A percentile compares a stretch with the other conserved stretches of the same genome.
Conservation (phyloP, 2,888 invertebrate genomes). For the Caenorhabditis sinica region DNA sequence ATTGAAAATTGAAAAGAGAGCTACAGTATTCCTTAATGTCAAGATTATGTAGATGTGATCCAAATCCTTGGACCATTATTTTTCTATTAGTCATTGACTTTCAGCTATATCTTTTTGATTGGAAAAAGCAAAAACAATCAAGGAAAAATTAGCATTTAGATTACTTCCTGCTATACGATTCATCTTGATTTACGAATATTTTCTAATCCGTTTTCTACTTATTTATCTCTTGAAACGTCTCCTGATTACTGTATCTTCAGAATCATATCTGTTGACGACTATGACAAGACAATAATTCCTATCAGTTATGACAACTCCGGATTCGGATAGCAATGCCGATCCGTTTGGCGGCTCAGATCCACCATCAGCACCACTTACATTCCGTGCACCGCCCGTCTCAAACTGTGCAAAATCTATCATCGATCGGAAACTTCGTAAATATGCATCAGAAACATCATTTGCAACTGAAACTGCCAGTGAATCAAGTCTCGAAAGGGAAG, state of each 20-base stretch:
- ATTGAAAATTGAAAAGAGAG: slow-evolving; percentile 11
- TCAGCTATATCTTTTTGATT: slow-evolving; percentile 3
- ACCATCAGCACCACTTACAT: slow-evolving; percentile 70
- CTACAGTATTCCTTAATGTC: slow-evolving; percentile 13
- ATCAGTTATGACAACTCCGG: slow-evolving; percentile 66
- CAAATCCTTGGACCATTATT: neutral
- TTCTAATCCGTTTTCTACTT: neutral
- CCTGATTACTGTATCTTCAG: slow-evolving; percentile 39
- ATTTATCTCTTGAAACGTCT: slow-evolving; percentile 5
- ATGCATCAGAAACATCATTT: slow-evolving; percentile 81
- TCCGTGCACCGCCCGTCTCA: slow-evolving; percentile 70
- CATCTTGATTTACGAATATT: slow-evolving; percentile 22
- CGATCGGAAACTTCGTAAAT: slow-evolving; percentile 79
- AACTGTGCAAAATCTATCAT: slow-evolving; percentile 77
- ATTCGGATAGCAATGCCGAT: slow-evolving; percentile 69
- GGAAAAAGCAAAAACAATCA: slow-evolving; percentile 4
- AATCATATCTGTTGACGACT: slow-evolving; percentile 37
- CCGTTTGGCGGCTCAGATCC: slow-evolving; percentile 67
- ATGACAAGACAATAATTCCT: slow-evolving; percentile 13
- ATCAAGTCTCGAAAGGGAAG: slow-evolving; percentile 69
- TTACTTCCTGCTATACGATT: neutral
- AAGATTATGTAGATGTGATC: slow-evolving; percentile 36
- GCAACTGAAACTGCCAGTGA: slow-evolving; percentile 76
- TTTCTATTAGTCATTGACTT: slow-evolving; percentile 25
- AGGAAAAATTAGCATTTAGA: slow-evolving; percentile 48